Evolutionary conservation across 2,113 vertebrate genomes (phyloP), one percentile per base, ranked within the genome.

Genomic region (Gadus chalcogrammus): DNA sequence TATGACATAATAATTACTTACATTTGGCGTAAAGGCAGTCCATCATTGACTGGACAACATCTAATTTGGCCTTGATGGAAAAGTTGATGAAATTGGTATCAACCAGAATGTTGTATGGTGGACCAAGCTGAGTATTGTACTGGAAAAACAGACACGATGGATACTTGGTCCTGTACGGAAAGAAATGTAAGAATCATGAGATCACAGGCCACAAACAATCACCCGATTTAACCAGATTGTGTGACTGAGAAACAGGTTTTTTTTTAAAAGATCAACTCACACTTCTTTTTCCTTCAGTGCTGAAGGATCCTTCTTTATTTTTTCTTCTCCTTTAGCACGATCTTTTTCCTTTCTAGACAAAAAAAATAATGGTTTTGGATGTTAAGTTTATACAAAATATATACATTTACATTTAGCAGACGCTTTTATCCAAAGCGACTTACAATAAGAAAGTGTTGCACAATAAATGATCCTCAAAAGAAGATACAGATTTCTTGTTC

Each of bases 61-160:
- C 97, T 77, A 98, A 86, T 86, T 99, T 99, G 74, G 96, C 96
- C 87, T 99, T 99, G 85, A 99, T 99, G 69, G 97, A 99, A 72
- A 99, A 99, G 88, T 98, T 99, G 88, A 99, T 97, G 89, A 99
- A 99, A 80, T 99, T 99, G 52, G 97, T 99, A 79, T 98, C 97
- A 20, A 99, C 93, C 0, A 99, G 87, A 81, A 99, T 90, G 83
- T 99, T 93, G 79, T 99, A 99, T 0, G 97, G 97, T 52, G 97
- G 97, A 4, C 97, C 97, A 58, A 99, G 86, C 71, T 99, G 97
- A 35, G 96, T 99, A 66, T 99, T 99, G 86, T 99, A 99, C 79
- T 99, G 97, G 91, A 99, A 99, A 81, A 99, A 99, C 68, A 99
- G 84, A 71, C 97, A 99, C 8, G 97, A 99, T 0, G 97, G 95